A percentile compares a stretch with the other conserved stretches of the same genome.
phyloP scores from a whole-genome alignment of 2,113 vertebrate genomes.

The Myrmophylax atrothorax region DNA sequence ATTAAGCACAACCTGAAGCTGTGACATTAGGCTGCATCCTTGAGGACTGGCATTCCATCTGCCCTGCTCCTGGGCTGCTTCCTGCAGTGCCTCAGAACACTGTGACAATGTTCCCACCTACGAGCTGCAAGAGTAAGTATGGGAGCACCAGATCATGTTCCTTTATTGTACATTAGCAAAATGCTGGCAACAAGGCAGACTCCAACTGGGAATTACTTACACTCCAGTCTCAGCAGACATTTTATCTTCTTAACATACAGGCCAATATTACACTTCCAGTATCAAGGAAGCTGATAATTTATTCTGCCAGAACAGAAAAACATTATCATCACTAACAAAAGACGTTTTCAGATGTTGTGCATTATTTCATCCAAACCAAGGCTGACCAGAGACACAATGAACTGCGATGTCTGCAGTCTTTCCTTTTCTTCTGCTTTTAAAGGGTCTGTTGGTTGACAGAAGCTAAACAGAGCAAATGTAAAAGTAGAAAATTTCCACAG shows the following conservation, averaged over 20 bases:
- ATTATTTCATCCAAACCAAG: not conserved
- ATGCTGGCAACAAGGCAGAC: not conserved
- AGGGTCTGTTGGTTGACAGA: not conserved
- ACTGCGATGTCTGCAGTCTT: not conserved
- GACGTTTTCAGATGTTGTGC: not conserved
- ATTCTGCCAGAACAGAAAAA: not conserved
- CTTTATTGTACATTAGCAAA: not conserved
- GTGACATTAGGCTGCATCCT: not conserved
- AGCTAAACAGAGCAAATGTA: not conserved
- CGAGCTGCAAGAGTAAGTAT: accelerated
- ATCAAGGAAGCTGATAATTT: not conserved
- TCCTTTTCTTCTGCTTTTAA: not conserved
- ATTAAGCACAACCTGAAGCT: not conserved
- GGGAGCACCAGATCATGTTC: accelerated
- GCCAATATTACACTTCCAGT: not conserved
- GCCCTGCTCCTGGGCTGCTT: accelerated
- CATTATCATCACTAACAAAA: not conserved
- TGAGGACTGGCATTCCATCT: not conserved
- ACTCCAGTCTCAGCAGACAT: accelerated
- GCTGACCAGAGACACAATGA: not conserved
- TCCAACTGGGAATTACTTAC: not conserved
- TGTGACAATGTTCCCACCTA: not conserved
- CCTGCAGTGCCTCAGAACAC: accelerated
- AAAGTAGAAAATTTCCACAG: not conserved
- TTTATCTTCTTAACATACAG: not conserved